Percentiles rank a stretch among this genome's conserved stretches.
phyloP scores from a whole-genome alignment of 2,113 vertebrate species.

The Tautogolabrus adspersus region DNA sequence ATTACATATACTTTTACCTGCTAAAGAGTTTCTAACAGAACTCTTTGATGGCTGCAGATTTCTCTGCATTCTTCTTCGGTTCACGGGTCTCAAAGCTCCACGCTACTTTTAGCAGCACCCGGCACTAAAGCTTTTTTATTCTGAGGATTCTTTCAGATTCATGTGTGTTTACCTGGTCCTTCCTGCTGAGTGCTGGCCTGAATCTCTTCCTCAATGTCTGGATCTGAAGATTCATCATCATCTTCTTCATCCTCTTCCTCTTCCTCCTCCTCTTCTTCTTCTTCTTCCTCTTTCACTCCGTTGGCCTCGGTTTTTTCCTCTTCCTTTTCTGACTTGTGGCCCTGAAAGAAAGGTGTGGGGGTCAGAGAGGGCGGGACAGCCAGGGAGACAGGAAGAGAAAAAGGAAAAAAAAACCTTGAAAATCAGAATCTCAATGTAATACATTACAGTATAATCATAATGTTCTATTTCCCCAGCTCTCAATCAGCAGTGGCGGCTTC shows the following conservation, averaged over 20 bases:
- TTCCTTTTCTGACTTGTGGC: conserved; percentile 55
- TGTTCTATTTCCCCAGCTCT: too few species aligned
- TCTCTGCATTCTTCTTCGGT: too few species aligned
- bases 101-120: too few species aligned
- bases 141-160: too few species aligned
- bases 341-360: conserved; percentile 1
- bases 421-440: too few species aligned
- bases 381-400: neutral
- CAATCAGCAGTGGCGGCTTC: too few species aligned
- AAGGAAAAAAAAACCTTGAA: neutral
- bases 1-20: too few species aligned
- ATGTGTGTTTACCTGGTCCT: conserved; percentile 70
- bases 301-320: conserved; percentile 42
- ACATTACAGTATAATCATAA: too few species aligned
- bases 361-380: neutral
- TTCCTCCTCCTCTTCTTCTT: conserved; percentile 38
- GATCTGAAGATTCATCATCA: conserved; percentile 85
- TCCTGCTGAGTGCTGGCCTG: conserved; percentile 78
- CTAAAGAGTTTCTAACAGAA: too few species aligned
- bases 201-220: conserved; percentile 88
- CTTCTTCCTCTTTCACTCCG: conserved; percentile 27
- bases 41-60: too few species aligned
- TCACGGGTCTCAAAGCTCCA: too few species aligned
- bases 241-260: conserved; percentile 81
- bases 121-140: too few species aligned